Evolutionary conservation across 2,113 vertebrate genomes (phyloP), one percentile per base, ranked within the genome.

Genomic region (Lipophrys pholis): DNA sequence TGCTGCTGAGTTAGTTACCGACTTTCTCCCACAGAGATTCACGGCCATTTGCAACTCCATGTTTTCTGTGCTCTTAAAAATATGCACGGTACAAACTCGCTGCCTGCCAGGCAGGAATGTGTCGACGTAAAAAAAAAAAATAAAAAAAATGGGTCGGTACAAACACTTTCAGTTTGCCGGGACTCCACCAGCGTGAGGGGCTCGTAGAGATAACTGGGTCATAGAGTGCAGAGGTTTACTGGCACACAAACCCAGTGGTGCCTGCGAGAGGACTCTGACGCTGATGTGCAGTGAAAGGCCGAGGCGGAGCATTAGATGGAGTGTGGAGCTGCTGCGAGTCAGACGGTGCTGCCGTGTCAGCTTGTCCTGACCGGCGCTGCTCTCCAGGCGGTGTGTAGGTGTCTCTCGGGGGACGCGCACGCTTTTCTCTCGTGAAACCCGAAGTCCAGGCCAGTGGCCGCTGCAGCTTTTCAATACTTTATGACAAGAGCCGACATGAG

Each of bases 271-370:
- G 64, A 65, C 58, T 69, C 82, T 90, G 87, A 90, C 14, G 80
- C 62, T 85, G 82, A 90, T 87, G 62, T 58, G 81, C 78, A 52
- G 73, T 73, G 89, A 92, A 80, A 70, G 87, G 83, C 76, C 73
- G 87, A 81, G 87, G 83, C 77, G 84, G 65, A 81, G 87, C 86
- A 82, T 89, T 71, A 76, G 84, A 79, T 54, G 72, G 77, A 83
- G 78, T 12, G 55, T 45, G 39, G 83, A 81, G 83, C 72, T 60
- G 72, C 68, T 65, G 69, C 87, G 88, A 89, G 81, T 85, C 86
- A 87, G 78, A 30, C 73, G 68, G 21, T 61, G 64, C 52, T 83
- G 74, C 72, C 58, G 38, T 66, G 85, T 87, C 83, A 77, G 86
- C 82, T 62, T 6, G 57, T 79, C 76, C 85, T 83, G 87, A 76